Evolutionary conservation across 2,113 vertebrate species (phyloP), one percentile per base, ranked within the genome.

Genomic region (Daboia siamensis): DNA sequence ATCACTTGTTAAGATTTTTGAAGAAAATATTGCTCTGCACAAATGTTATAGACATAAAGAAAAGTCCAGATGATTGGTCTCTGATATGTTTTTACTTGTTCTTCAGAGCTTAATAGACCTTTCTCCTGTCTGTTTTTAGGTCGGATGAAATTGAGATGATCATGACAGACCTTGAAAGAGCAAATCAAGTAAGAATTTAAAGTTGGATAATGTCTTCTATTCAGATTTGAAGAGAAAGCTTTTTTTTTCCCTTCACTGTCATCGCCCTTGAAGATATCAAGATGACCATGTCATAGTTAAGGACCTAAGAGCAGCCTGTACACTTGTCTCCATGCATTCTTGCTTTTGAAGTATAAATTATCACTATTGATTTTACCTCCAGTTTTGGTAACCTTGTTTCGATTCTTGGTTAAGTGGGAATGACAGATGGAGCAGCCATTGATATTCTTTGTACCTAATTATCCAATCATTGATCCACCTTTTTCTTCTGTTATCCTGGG

Each of bases 141-240:
- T 98, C 98, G 46, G 99, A 99, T 95, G 99, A 99, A 97, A 99
- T 99, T 91, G 99, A 99, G 97, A 99, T 99, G 98, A 98, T 99
- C 98, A 99, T 99, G 99, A 99, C 99, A 46, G 99, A 99, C 96
- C 98, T 99, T 93, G 99, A 99, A 97, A 98, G 99, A 98, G 99
- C 99, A 80, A 99, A 99, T 98, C 99, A 99, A 99, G 99, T 99
- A 98, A 95, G 97, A 95, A 17, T 86, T 92, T 23, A 23, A 39
- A 90, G 29, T 23, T 93, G 54, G 57, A 74, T 57, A 44, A 29
- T 3, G 1, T 20, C 1, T 0, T 15, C 59, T 94, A 48, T 91
- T 80, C 80, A 92, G 90, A 56, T 92, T 91, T 84, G 94, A 93
- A 93, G 17, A 0, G 74, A 89, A 4, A 55, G 15, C 6, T 26